Percentiles rank a stretch among this genome's conserved stretches.
These are phyloP conservation scores for Narcine bancroftii DNA, from an alignment of 2,113 vertebrate species.

Conservation along the genomic window DNA sequence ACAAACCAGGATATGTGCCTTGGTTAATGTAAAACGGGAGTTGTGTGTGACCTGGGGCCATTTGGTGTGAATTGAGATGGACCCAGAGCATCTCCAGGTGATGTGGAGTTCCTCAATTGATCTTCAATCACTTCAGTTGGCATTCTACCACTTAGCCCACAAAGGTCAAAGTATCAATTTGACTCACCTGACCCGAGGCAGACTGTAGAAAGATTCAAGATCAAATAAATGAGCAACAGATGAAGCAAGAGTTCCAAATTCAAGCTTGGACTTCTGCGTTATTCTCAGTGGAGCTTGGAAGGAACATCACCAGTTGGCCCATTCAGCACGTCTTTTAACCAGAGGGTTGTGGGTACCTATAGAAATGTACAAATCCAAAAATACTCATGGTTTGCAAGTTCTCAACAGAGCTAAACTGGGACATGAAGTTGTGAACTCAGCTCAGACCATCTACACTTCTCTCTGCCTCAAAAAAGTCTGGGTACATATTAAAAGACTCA, in stretches of 20 bases:
- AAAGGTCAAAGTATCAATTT: not conserved
- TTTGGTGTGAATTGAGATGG: too few relatives aligned
- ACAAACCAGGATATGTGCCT: too few relatives aligned
- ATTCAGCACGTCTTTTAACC: too few relatives aligned
- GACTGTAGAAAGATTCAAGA: not conserved
- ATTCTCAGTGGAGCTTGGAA: too few relatives aligned
- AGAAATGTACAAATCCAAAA: not conserved
- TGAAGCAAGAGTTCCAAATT: not conserved
- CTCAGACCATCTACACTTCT: too few relatives aligned
- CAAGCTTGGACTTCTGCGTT: not conserved
- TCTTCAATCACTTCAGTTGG: not conserved
- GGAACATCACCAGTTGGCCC: too few relatives aligned
- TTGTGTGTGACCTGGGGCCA: too few relatives aligned
- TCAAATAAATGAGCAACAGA: not conserved
- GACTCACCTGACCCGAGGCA: not conserved
- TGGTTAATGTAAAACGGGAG: too few relatives aligned
- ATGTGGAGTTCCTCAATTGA: not conserved
- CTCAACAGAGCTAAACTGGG: not conserved
- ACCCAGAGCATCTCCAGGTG: too few relatives aligned
- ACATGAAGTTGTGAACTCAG: too few relatives aligned
- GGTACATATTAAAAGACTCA: too few relatives aligned
- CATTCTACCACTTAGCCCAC: not conserved
- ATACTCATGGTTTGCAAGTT: not conserved
- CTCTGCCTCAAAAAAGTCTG: too few relatives aligned
- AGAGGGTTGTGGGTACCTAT: not conserved